phyloP scores from a whole-genome alignment of 2,113 vertebrate species.

The Cyanistes caeruleus region DNA sequence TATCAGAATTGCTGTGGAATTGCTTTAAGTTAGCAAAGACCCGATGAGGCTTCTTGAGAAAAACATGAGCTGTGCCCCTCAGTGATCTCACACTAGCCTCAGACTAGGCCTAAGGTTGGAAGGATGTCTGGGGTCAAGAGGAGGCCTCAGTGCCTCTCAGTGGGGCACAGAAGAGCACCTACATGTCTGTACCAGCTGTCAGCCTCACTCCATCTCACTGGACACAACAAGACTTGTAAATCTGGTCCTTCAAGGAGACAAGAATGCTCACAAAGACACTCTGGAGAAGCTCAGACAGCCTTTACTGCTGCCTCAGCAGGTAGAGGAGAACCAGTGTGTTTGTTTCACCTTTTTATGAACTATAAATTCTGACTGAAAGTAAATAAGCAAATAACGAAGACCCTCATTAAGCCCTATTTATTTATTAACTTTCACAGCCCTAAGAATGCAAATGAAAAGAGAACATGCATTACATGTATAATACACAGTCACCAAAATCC shows the following conservation, averaged over 20 bases:
- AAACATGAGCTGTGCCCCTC: not conserved
- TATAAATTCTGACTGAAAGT: not conserved
- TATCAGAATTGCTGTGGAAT: not conserved
- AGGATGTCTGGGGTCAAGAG: not conserved
- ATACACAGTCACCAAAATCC: not conserved
- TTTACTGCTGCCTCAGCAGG: not conserved
- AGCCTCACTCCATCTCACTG: not conserved
- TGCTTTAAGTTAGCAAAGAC: not conserved
- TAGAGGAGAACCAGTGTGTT: not conserved
- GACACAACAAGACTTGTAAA: not conserved
- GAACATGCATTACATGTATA: not conserved
- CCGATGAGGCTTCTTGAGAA: not conserved
- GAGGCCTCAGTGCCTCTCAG: too few species aligned
- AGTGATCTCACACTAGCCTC: accelerated
- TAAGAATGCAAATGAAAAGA: not conserved
- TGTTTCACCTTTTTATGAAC: not conserved
- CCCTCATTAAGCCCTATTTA: not conserved
- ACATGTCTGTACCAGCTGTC: not conserved
- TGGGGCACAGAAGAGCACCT: not conserved
- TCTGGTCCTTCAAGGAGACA: not conserved
- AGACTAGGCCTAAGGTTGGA: accelerated
- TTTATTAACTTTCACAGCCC: not conserved
- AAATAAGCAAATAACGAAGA: not conserved
- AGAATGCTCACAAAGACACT: not conserved
- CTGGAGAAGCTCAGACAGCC: not conserved